Conservation (phyloP, 2,888 invertebrate genomes). For the Lasius platythorax region DNA sequence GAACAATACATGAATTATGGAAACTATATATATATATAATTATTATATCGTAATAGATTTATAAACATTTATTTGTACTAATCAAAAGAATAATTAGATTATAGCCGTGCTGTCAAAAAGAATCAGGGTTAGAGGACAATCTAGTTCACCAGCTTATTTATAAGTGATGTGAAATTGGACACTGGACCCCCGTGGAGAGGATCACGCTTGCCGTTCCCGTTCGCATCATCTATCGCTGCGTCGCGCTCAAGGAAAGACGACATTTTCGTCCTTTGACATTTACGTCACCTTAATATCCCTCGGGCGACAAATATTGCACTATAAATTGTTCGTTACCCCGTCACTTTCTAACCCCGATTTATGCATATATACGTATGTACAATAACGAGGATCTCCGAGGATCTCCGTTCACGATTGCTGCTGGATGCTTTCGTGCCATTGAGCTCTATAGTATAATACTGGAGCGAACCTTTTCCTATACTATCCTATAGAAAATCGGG, state of each 20-base stretch:
- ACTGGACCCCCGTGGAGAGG: slow-evolving; percentile 84
- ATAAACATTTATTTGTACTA: neutral
- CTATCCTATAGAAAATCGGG: no score
- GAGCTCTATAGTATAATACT: no score
- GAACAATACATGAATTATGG: neutral
- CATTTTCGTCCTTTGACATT: slow-evolving; percentile 8
- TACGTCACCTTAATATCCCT: neutral
- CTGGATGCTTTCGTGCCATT: no score
- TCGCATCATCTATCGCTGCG: slow-evolving; percentile 86
- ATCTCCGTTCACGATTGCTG: neutral
- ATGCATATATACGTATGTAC: neutral
- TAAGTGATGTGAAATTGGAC: slow-evolving; percentile 80
- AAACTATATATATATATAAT: neutral
- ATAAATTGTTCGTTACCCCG: slow-evolving; percentile 25
- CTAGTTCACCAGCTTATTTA: neutral
- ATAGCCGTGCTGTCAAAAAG: neutral
- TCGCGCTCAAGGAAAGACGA: no score
- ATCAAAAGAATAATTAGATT: neutral
- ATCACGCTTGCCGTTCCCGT: slow-evolving; percentile 88
- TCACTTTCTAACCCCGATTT: slow-evolving; percentile 37
- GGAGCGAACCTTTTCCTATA: no score
- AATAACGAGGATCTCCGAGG: neutral
- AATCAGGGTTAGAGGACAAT: slow-evolving; percentile 54
- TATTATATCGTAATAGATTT: neutral
- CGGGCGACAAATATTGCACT: neutral